Conservation (phyloP, 1,140 invertebrate species). For the Aricia agestis region DNA sequence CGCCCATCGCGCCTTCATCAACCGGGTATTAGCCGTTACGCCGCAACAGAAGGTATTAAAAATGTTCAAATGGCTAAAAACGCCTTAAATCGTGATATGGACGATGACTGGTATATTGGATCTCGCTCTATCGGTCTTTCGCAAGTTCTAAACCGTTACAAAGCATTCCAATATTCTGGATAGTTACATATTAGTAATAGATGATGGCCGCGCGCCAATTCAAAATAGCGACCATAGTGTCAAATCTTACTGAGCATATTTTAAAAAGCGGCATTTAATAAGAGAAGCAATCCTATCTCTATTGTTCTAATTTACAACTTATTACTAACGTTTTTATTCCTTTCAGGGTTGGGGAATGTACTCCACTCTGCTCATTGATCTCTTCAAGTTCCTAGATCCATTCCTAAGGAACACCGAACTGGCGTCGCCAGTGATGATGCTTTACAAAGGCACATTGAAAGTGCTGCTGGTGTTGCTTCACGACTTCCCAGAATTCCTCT, state of each 20-base stretch:
- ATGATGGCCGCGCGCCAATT: too few relatives aligned
- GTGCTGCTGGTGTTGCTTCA: conserved; percentile 97
- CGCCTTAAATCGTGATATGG: too few relatives aligned
- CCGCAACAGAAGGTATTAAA: conserved; percentile 82
- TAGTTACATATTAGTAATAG: too few relatives aligned
- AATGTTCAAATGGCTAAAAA: neutral
- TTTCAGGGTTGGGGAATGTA: conserved; percentile 90
- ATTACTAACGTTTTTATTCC: neutral
- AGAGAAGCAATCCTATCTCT: too few relatives aligned
- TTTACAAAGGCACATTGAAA: conserved; percentile 97
- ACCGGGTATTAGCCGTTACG: conserved; percentile 92
- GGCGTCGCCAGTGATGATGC: conserved; percentile 91
- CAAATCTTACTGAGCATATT: too few relatives aligned
- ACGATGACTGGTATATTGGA: too few relatives aligned
- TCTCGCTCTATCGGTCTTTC: too few relatives aligned
- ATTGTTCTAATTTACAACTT: too few relatives aligned
- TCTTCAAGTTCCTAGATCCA: conserved; percentile 97
- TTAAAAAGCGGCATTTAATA: too few relatives aligned
- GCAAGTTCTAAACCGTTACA: too few relatives aligned
- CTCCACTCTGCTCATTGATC: conserved; percentile 93
- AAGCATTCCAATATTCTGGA: too few relatives aligned
- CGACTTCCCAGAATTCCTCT: conserved; percentile 99
- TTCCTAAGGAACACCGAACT: conserved; percentile 98
- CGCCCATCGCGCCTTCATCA: conserved; percentile 97
- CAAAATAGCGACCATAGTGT: too few relatives aligned